Conservation (phyloP, 35 echinoderm and acorn worm species). For the Ophiothrix spiculata region DNA sequence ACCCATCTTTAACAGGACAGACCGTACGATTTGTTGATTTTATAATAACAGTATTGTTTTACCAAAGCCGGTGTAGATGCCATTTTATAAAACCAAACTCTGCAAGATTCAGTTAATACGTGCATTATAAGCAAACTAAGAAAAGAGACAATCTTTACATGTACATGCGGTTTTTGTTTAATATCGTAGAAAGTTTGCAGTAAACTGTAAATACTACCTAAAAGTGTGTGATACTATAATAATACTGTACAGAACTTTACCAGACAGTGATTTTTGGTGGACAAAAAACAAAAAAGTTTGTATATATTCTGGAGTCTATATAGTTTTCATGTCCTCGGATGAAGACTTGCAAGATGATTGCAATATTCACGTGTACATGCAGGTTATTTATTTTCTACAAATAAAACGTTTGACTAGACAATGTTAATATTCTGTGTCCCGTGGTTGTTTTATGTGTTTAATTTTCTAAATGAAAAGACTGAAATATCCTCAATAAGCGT, state of each 20-base stretch:
- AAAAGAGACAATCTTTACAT: not conserved
- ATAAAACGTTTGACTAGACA: too few species aligned
- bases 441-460: too few species aligned
- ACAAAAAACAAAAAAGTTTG: too few species aligned
- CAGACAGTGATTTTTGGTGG: not conserved
- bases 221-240: not conserved
- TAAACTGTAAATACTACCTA: not conserved
- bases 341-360: too few species aligned
- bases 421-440: too few species aligned
- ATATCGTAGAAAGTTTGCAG: not conserved
- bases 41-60: not conserved
- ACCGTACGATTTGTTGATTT: not conserved
- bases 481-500: too few species aligned
- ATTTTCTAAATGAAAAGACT: too few species aligned
- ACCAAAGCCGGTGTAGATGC: not conserved
- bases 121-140: not conserved
- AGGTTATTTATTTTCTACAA: too few species aligned
- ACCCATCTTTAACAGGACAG: not conserved
- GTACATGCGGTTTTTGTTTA: not conserved
- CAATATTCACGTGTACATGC: too few species aligned
- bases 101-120: not conserved
- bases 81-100: not conserved
- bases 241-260: not conserved
- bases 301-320: too few species aligned
- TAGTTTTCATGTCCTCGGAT: too few species aligned